phyloP scores from a whole-genome alignment of 2,113 vertebrate species.

The Bagarius yarrelli region DNA sequence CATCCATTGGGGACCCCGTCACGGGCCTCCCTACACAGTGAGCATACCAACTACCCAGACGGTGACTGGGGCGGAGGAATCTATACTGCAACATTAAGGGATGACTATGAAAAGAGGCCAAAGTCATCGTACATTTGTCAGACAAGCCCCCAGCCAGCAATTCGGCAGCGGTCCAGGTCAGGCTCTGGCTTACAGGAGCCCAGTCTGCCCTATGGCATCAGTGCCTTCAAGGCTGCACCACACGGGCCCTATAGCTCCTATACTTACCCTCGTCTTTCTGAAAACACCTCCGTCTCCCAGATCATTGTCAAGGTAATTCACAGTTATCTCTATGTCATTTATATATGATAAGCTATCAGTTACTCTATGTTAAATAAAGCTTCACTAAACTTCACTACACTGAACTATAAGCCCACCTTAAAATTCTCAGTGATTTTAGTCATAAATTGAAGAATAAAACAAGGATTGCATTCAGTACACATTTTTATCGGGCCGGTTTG shows the following conservation, averaged over 20 bases:
- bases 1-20: slow-evolving; percentile 81
- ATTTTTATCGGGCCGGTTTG: too few relatives aligned
- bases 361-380: too few relatives aligned
- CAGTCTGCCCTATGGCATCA: slow-evolving; percentile 79
- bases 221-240: slow-evolving; percentile 83
- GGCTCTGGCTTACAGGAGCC: slow-evolving; percentile 96
- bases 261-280: slow-evolving; percentile 93
- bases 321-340: background rate
- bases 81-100: slow-evolving; percentile 63
- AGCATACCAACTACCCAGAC: slow-evolving; percentile 84
- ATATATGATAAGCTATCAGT: too few relatives aligned
- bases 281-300: slow-evolving; percentile 76
- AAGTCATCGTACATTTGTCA: slow-evolving; percentile 91
- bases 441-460: too few relatives aligned
- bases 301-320: slow-evolving; percentile 85
- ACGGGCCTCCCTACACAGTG: slow-evolving; percentile 80
- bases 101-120: slow-evolving; percentile 88
- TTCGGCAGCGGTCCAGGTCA: slow-evolving; percentile 90
- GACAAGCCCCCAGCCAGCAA: slow-evolving; percentile 87
- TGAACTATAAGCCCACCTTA: too few relatives aligned
- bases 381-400: too few relatives aligned
- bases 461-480: too few relatives aligned
- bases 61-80: slow-evolving; percentile 81
- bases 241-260: slow-evolving; percentile 94
- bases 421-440: too few relatives aligned